phyloP scores from a whole-genome alignment of 2,888 invertebrate genomes.

The Graphium colonna region DNA sequence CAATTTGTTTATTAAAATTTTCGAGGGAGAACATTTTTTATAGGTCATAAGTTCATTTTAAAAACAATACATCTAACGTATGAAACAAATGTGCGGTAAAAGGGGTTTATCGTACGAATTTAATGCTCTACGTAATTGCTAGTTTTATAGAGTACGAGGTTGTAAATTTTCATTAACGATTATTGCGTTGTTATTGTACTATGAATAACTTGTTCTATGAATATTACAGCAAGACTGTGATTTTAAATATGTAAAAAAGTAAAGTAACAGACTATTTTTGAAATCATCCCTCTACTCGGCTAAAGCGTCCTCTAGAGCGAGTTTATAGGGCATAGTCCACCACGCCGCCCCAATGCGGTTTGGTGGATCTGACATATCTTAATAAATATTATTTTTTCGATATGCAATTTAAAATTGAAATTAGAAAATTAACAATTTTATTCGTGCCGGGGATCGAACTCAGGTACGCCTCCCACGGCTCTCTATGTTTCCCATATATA shows the following conservation, averaged over 20 bases:
- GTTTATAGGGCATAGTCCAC: too few relatives aligned
- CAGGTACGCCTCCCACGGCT: too few relatives aligned
- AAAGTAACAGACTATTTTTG: too few relatives aligned
- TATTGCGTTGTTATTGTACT: not conserved
- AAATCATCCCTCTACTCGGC: too few relatives aligned
- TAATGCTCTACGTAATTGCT: not conserved
- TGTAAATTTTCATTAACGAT: conserved; percentile 1
- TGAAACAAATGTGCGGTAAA: not conserved
- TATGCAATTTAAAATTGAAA: not conserved
- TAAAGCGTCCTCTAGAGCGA: too few relatives aligned
- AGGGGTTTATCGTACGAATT: not conserved
- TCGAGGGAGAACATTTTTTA: not conserved
- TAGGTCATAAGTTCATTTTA: not conserved
- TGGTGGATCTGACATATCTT: not conserved
- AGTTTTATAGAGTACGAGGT: not conserved
- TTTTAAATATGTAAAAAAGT: not conserved
- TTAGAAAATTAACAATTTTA: too few relatives aligned
- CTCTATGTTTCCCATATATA: too few relatives aligned
- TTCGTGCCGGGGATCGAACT: too few relatives aligned
- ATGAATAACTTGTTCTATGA: not conserved
- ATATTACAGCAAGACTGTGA: not conserved
- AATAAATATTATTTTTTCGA: not conserved
- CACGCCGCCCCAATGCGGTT: too few relatives aligned
- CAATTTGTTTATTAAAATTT: not conserved
- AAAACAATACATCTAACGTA: not conserved